A percentile compares a stretch with the other conserved stretches of the same genome.
These are phyloP conservation scores for Neoaliturus tenellus DNA, from an alignment of 2,888 invertebrate species.

Conservation along the genomic window DNA sequence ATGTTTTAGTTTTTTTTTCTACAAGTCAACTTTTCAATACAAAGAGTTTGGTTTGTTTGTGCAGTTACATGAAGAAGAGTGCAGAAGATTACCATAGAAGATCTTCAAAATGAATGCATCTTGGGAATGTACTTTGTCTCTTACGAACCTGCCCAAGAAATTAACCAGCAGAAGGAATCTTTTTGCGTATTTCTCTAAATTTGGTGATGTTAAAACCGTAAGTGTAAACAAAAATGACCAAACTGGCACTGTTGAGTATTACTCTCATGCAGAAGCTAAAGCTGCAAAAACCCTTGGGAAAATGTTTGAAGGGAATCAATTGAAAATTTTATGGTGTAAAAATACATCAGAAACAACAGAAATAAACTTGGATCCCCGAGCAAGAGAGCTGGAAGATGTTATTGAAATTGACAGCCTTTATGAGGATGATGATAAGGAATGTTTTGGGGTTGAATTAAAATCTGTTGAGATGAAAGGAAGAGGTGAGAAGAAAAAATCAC, in stretches of 20 bases:
- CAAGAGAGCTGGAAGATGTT: neutral
- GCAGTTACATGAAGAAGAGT: constrained; percentile 38
- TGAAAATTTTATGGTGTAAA: constrained; percentile 44
- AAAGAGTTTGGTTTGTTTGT: constrained; percentile 51
- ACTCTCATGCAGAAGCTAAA: constrained; percentile 73
- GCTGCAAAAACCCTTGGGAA: constrained; percentile 68
- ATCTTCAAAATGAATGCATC: constrained; percentile 44
- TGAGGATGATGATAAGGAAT: constrained; percentile 53
- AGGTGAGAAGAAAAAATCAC: neutral
- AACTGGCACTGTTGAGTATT: constrained; percentile 56
- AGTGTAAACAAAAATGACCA: constrained; percentile 48
- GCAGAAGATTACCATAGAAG: constrained; percentile 3
- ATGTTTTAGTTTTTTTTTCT: too few species aligned
- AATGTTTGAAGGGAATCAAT: constrained; percentile 47
- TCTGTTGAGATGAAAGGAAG: too few species aligned
- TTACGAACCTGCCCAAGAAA: constrained; percentile 55
- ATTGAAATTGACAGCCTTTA: constrained; percentile 21
- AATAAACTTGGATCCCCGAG: constrained; percentile 38
- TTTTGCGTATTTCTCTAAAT: constrained; percentile 57
- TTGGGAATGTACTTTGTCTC: constrained; percentile 26
- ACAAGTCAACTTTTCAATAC: too few species aligned
- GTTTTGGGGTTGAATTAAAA: constrained; percentile 43
- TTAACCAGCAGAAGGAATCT: constrained; percentile 57
- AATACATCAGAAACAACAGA: constrained; percentile 6
- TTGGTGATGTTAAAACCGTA: constrained; percentile 54